Base-by-base conservation (phyloP, 1,140 invertebrate species). In the Psilanteris sp. region DNA sequence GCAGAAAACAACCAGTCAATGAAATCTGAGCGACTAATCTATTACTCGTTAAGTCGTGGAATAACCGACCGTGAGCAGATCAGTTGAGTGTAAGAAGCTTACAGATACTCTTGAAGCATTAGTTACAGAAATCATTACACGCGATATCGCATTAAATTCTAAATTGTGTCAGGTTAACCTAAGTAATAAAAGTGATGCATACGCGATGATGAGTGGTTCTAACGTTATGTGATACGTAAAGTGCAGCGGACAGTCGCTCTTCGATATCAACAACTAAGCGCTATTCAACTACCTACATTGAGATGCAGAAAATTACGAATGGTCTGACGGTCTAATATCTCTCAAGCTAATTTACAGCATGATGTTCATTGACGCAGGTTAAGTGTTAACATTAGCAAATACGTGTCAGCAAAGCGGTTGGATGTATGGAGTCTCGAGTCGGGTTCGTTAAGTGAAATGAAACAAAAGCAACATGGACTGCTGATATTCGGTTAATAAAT, bases 151-250 rank as follows among this genome's bases (percentile, higher is more conserved):
- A 37, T 61, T 61, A 61, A 70, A 70, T 59, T 54, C 54, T 36
- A 70, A 68, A 68, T 48, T 68, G 52, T 57, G 64, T 52, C 48
- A 54, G 52, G 54, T 36, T 61, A 70, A 52, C 46, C 54, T 34
- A 50, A 29, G 44, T 34, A 54, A 70, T 61, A 68, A 68, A 55
- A 48, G 50, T 48, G 52, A 57, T 68, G 43, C 26, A 57, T 57
- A 41, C 32, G 52, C 41, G 39, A 68, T 48, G 39, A 68, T 48
- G 41, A 68, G 31, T 18, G 29, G 52, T 39, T 57, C 16, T 57
- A 41, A 57, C 26, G 26, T 41, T 16, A 55, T 41, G n/a, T n/a
- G 48, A 37, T 50, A 50, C 34, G 18, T 29, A 39, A 31, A 46
- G 39, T 37, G 22, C 48, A 55, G 37, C 31, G 50, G 34, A 57